phyloP scores from a whole-genome alignment of 2,113 vertebrate genomes.

The Hippocampus zosterae region DNA sequence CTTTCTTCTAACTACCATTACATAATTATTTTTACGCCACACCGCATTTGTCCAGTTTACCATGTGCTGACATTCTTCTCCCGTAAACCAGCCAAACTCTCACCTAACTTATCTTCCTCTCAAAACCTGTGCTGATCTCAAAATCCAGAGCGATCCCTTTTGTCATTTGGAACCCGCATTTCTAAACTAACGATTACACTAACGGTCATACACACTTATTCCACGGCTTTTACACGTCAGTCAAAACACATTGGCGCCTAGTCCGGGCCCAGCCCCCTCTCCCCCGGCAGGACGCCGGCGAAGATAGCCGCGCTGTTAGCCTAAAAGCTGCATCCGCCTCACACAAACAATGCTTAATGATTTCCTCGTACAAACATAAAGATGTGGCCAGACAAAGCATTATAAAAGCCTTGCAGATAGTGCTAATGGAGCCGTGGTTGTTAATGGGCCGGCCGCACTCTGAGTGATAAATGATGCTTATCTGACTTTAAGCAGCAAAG shows the following conservation, averaged over 20 bases:
- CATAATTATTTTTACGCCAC: too few species aligned
- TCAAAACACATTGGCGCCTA: slow-evolving; percentile 24
- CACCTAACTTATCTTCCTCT: too few species aligned
- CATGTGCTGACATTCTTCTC: too few species aligned
- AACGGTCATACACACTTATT: not conserved
- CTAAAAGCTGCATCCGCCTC: slow-evolving; percentile 55
- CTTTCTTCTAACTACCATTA: too few species aligned
- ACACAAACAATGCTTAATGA: slow-evolving; percentile 70
- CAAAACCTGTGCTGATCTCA: too few species aligned
- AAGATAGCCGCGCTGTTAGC: slow-evolving; percentile 46
- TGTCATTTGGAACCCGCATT: too few species aligned
- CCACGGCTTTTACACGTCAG: slow-evolving; percentile 18
- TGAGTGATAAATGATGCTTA: slow-evolving; percentile 75
- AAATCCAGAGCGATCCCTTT: too few species aligned
- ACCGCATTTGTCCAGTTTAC: too few species aligned
- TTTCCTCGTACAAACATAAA: slow-evolving; percentile 69
- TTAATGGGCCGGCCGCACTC: slow-evolving; percentile 74
- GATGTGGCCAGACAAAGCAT: slow-evolving; percentile 65
- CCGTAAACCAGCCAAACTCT: too few species aligned
- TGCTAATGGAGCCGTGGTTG: slow-evolving; percentile 72
- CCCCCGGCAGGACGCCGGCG: slow-evolving; percentile 34
- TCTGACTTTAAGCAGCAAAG: slow-evolving; percentile 56
- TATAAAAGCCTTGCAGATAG: slow-evolving; percentile 69
- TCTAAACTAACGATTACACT: too few species aligned
- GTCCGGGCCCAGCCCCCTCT: not conserved